These are phyloP conservation scores for Aviceda subcristata DNA, from an alignment of 2,113 vertebrate species.

Conservation along the genomic window DNA sequence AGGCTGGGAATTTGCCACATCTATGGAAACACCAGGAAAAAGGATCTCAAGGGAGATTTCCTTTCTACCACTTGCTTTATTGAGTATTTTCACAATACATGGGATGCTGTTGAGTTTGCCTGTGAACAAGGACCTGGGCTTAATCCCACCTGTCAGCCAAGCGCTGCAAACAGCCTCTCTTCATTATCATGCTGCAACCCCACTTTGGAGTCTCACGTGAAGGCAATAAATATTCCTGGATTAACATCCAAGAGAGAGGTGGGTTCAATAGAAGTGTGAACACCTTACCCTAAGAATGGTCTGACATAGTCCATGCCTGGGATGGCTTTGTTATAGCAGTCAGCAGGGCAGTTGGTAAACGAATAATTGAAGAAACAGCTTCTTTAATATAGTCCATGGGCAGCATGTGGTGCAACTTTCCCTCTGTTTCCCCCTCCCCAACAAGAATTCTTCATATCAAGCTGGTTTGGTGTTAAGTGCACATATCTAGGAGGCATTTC, in stretches of 20 bases:
- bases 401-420: slow-evolving; percentile 1
- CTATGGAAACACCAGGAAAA: slow-evolving; percentile 19
- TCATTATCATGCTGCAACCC: neutral
- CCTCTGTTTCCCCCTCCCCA: neutral
- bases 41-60: slow-evolving; percentile 39
- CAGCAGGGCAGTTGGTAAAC: neutral
- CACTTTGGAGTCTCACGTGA: neutral
- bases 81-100: neutral
- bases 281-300: neutral
- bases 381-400: slow-evolving; percentile 3
- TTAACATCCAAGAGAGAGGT: neutral
- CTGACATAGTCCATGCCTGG: neutral
- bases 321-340: slow-evolving; percentile 27
- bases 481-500: slow-evolving; percentile 40
- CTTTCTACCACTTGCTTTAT: slow-evolving; percentile 25
- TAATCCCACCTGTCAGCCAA: slow-evolving; percentile 30
- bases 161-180: neutral
- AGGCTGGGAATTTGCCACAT: neutral
- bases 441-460: slow-evolving; percentile 37
- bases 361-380: slow-evolving; percentile 41
- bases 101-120: neutral
- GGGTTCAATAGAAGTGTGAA: neutral
- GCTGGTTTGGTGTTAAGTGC: slow-evolving; percentile 34
- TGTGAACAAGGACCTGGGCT: neutral
- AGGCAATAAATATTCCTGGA: slow-evolving; percentile 36